A percentile compares a stretch with the other conserved stretches of the same genome.
These are phyloP conservation scores for Metridium senile DNA, from an alignment of 92 coral and sea anemone species.

Conservation along the genomic window DNA sequence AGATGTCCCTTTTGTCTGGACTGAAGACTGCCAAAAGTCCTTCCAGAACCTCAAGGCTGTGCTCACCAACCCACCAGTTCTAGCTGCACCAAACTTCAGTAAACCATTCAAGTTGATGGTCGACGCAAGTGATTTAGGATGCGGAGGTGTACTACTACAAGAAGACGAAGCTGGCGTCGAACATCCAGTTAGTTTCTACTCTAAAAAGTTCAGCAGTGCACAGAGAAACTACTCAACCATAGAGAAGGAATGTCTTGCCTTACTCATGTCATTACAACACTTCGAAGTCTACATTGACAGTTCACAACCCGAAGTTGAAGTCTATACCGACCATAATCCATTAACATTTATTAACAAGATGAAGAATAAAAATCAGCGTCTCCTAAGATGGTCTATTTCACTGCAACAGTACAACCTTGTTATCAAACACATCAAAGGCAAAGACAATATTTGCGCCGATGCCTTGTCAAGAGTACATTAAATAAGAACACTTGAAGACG, in stretches of 20 bases:
- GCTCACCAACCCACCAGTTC: slow-evolving; percentile 52
- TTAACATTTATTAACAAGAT: slow-evolving; percentile 1
- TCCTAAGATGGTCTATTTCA: background rate
- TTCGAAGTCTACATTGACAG: slow-evolving; percentile 43
- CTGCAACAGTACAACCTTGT: slow-evolving; percentile 7
- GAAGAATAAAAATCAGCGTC: slow-evolving; percentile 19
- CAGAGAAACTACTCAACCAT: slow-evolving; percentile 22
- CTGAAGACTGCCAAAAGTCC: slow-evolving; percentile 43
- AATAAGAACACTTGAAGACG: background rate
- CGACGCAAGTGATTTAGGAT: slow-evolving; percentile 62
- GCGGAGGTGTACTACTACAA: slow-evolving; percentile 58
- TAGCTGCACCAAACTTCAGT: slow-evolving; percentile 46
- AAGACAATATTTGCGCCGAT: background rate
- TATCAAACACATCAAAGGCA: slow-evolving; percentile 17
- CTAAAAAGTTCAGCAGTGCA: slow-evolving; percentile 5
- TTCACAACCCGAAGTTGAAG: background rate
- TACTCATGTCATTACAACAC: slow-evolving; percentile 47
- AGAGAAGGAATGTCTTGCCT: slow-evolving; percentile 51
- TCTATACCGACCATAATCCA: slow-evolving; percentile 7
- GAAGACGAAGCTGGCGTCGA: slow-evolving; percentile 34
- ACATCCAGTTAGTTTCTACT: slow-evolving; percentile 27
- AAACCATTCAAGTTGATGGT: slow-evolving; percentile 46
- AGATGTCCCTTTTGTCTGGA: slow-evolving; percentile 44
- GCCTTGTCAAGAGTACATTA: background rate
- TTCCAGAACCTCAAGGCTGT: slow-evolving; percentile 51